Evolutionary conservation across 2,888 invertebrate genomes (phyloP), one percentile per base, ranked within the genome.

Genomic region (Ethmia dodecea): DNA sequence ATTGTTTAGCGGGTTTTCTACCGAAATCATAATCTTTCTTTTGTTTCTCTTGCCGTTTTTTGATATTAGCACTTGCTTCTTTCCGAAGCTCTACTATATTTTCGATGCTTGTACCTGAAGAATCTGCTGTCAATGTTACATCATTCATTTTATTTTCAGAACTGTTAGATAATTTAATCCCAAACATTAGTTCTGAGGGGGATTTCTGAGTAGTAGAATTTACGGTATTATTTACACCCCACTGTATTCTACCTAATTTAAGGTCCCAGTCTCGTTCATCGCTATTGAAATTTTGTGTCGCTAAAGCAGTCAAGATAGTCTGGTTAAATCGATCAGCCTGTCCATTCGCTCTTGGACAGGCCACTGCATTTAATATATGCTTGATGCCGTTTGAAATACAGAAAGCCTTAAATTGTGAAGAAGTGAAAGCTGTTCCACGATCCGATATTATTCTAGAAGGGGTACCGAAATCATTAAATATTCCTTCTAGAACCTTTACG

Each of bases 341-440:
- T 3, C 68, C 69, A 35, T 38, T 54, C 31, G 18, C 45, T 33
- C 14, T 31, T 1, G 41, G 47, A 33, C 38, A 37, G 1, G 49
- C 37, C 5, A 52, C 47, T 5, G 47, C 45, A 22, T 73, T 60
- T 18, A 44, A 18, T 16, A 47, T 16, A 38, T 52, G 49, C 32
- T 45, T 49, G 5, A 52, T 40, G 1, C 47, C 47, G 8, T 59
- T 46, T 11, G 57, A 46, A 3, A 40, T 28, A 38, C 67, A 74
- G 36, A 45, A 47, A 3, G 42, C 38, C 32, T 49, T 37, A 34
- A 76, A 78, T 2, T 31, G 26, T 10, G 50, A 43, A 1, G 65
- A 57, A 0, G 70, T 76, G 34, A 66, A 75, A 4, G 54, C 51
- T 8, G 62, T 57, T n/a, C 73, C 72, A 16, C 60, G 40, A 37